Conservation (phyloP, 2,113 vertebrate genomes). For the Oceanodroma tethys region DNA sequence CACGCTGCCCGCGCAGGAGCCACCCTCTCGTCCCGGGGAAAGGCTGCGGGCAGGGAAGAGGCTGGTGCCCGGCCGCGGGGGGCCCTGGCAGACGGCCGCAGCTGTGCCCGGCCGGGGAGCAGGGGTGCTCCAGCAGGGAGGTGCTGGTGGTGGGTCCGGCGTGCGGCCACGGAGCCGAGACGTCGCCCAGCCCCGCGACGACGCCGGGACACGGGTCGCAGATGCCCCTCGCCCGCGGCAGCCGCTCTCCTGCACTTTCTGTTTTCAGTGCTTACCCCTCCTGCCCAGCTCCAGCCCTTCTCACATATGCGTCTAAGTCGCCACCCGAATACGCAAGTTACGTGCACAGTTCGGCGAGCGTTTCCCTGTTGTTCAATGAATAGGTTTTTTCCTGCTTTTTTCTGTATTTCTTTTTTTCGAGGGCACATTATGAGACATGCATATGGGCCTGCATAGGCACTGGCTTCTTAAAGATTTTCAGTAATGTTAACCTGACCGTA, state of each 20-base stretch:
- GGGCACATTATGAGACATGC: not conserved
- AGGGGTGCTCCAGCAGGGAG: not conserved
- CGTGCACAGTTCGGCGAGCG: fast-evolving
- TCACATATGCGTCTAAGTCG: fast-evolving
- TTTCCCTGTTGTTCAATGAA: not conserved
- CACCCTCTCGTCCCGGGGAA: not conserved
- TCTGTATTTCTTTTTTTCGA: not conserved
- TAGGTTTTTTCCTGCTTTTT: not conserved
- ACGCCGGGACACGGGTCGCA: no score
- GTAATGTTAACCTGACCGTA: no score
- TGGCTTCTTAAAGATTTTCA: not conserved
- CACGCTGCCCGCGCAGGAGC: not conserved
- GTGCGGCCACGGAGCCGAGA: not conserved
- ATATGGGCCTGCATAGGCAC: no score
- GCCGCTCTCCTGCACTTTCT: not conserved
- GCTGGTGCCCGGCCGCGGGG: not conserved
- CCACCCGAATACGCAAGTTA: fast-evolving
- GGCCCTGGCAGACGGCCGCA: not conserved
- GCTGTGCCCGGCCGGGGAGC: not conserved
- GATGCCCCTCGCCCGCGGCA: fast-evolving
- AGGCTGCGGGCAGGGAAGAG: not conserved
- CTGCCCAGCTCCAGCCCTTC: not conserved
- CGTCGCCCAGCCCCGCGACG: no score
- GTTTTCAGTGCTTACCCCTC: no score
- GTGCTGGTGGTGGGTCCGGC: not conserved